Evolutionary conservation across 2,797 vertebrate genomes (phyloP).

Genomic region (Sphenopsis melanotis): DNA sequence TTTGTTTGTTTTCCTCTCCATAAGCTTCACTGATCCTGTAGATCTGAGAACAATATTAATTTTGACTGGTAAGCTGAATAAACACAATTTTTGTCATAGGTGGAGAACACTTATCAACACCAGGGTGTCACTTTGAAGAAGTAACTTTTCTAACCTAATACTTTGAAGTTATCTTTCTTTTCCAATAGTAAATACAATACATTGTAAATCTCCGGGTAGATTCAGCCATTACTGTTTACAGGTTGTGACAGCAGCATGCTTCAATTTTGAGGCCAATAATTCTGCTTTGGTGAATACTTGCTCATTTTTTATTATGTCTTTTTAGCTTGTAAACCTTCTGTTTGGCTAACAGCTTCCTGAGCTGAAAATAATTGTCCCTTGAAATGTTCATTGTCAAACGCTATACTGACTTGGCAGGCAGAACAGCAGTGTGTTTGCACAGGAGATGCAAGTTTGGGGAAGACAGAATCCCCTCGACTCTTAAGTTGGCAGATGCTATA

Average conservation of each 20-base stretch:
- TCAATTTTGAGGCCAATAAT: neutral
- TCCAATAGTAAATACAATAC: neutral
- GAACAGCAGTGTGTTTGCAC: neutral
- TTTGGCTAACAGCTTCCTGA: neutral
- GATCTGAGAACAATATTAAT: constrained; percentile 43
- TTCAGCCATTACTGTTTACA: neutral
- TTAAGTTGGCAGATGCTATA: neutral
- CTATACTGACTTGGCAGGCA: neutral
- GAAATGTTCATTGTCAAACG: neutral
- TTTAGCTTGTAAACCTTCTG: neutral
- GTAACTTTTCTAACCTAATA: constrained; percentile 32
- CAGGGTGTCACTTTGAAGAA: constrained; percentile 33
- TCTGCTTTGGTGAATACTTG: constrained; percentile 14
- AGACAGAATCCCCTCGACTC: neutral
- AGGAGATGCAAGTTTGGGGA: neutral
- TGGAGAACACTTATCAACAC: constrained; percentile 31
- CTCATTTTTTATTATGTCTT: neutral
- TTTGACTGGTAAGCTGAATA: constrained; percentile 58
- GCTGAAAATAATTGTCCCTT: constrained; percentile 24
- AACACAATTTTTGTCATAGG: constrained; percentile 39
- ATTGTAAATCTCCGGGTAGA: neutral
- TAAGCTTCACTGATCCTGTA: constrained; percentile 44
- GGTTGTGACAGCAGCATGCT: neutral
- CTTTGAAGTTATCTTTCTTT: constrained; percentile 17
- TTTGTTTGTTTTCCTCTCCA: constrained; percentile 10